Evolutionary conservation across 2,797 vertebrate genomes (phyloP).

Genomic region (Psittacula derbiana): DNA sequence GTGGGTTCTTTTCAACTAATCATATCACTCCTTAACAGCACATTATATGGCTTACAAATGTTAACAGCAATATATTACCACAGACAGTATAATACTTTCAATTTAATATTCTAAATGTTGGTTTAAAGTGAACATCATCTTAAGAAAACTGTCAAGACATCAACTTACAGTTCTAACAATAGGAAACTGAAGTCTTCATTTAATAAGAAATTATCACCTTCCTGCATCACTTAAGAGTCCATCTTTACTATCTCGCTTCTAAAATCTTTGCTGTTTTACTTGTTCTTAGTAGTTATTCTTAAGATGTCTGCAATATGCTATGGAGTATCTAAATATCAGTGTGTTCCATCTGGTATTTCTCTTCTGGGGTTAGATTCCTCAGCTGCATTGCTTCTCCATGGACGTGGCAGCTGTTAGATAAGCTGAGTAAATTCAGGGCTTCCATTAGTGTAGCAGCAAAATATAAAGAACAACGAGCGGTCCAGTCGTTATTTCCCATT

Average conservation of each 20-base stretch:
- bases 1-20: background rate
- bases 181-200: background rate
- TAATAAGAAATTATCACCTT: background rate
- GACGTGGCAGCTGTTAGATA: background rate
- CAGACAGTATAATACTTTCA: background rate
- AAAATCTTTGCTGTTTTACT: background rate
- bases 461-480: background rate
- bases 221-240: background rate
- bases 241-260: background rate
- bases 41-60: background rate
- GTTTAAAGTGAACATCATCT: background rate
- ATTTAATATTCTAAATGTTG: background rate
- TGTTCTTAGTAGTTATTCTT: background rate
- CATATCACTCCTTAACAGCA: background rate
- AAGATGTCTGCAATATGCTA: background rate
- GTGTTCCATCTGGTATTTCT: background rate
- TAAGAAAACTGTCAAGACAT: background rate
- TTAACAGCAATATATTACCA: background rate
- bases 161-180: background rate
- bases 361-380: background rate
- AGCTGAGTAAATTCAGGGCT: background rate
- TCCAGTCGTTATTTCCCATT: constrained; percentile 38
- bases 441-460: constrained; percentile 17
- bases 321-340: background rate
- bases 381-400: fast-evolving